Conservation (phyloP, 37 sponge, comb jelly and placozoan species). For the Chondrosia reniformis region DNA sequence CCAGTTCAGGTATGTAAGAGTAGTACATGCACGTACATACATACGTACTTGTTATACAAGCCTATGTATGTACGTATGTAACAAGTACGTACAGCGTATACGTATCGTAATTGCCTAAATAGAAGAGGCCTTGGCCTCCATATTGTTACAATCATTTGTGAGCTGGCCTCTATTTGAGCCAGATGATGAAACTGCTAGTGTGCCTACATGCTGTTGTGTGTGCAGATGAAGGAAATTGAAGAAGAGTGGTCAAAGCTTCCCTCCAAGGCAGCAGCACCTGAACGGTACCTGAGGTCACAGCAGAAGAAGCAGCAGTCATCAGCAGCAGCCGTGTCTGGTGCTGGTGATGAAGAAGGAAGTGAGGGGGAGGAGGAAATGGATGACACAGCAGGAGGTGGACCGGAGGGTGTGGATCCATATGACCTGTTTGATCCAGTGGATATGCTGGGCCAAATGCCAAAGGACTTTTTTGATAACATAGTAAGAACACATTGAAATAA, state of each 20-base stretch:
- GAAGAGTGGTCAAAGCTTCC: slow-evolving; percentile 74
- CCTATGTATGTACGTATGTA: background rate
- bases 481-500: no score
- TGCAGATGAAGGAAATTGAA: slow-evolving; percentile 90
- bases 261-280: slow-evolving; percentile 47
- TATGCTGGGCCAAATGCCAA: slow-evolving; percentile 63
- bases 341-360: slow-evolving; percentile 12
- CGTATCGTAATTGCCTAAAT: background rate
- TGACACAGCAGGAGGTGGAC: slow-evolving; percentile 12
- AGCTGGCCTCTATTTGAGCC: no score
- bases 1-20: slow-evolving; percentile 55
- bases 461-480: slow-evolving; percentile 77
- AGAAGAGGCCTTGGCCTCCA: background rate
- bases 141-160: background rate
- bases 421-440: slow-evolving; percentile 88
- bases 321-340: slow-evolving; percentile 13
- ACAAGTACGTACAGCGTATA: background rate
- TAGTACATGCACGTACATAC: background rate
- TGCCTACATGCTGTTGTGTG: background rate
- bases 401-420: slow-evolving; percentile 69
- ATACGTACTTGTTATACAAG: background rate
- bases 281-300: slow-evolving; percentile 69
- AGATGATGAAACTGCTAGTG: background rate
- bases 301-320: slow-evolving; percentile 19
- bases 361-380: background rate